Evolutionary conservation across 2,888 invertebrate genomes (phyloP), one percentile per base, ranked within the genome.

Genomic region (Sceliomorpha sp.): DNA sequence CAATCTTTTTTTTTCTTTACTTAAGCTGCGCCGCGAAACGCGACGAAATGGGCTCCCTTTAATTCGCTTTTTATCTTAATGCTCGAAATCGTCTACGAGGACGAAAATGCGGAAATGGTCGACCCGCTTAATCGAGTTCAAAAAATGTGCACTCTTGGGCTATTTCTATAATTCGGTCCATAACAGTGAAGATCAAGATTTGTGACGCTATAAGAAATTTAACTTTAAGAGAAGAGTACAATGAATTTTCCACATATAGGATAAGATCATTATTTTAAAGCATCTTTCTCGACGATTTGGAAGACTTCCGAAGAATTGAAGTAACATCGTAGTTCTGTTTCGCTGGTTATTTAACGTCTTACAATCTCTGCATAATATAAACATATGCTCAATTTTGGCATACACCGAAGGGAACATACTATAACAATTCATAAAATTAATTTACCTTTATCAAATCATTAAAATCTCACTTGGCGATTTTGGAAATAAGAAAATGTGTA

Each of bases 1-100:
- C 45, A 59, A 47, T 24, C 40, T 45, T 45, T 72, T 59, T 20
- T 58, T 20, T 45, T 45, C 70, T 59, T 20, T 58, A 15, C 24
- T 34, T 47, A 20, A 59, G 40, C 40, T 20, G 12, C 53, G 45
- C 53, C 40, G 50, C 50, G 47, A 55, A 63, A 63, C 55, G 58
- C 27, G 58, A 58, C 55, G 59, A 62, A 75, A 68, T 68, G 67
- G 60, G 34, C 34, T 62, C 47, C 32, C 58, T 66, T 72, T 72
- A 66, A 72, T 66, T 69, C 51, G 53, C 53, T 73, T 73, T 71
- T 73, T 70, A 72, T 69, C 60, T 70, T 48, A 64, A 64, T 50
- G 50, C 53, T 64, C 40, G 44, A 47, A 60, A 63, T 44, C 55
- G 34, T 56, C 58, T 45, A 17, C 44, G 50, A 36, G 15, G n/a